These are phyloP conservation scores for Sibirionetta formosa DNA, from an alignment of 2,797 vertebrate genomes.

Conservation along the genomic window DNA sequence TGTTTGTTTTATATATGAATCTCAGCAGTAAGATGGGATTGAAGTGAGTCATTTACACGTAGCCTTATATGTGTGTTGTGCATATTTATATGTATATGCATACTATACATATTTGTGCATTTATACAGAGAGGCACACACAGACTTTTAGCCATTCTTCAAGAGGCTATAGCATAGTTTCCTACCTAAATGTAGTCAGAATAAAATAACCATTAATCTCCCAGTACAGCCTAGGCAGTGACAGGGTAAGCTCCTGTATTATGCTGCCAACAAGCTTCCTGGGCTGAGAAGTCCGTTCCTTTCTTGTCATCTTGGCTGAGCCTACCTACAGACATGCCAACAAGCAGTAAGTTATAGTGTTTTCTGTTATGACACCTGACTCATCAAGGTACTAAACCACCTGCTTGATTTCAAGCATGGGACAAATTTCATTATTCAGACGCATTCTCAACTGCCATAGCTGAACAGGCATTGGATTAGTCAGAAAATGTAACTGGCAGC, in stretches of 20 bases:
- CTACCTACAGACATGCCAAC: slow-evolving; percentile 24
- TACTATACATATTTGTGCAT: background rate
- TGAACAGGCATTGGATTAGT: slow-evolving; percentile 6
- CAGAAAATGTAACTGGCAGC: slow-evolving; percentile 41
- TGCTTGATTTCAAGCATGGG: background rate
- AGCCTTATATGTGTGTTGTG: background rate
- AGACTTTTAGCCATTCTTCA: background rate
- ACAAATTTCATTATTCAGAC: slow-evolving; percentile 21
- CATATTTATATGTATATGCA: fast-evolving
- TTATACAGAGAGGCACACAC: background rate
- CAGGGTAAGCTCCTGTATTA: slow-evolving; percentile 33
- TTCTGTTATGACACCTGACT: slow-evolving; percentile 48
- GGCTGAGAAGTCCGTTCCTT: slow-evolving; percentile 32
- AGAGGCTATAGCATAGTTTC: background rate
- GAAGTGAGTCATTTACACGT: background rate
- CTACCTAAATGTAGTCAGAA: background rate
- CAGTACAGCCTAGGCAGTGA: slow-evolving; percentile 21
- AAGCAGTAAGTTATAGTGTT: slow-evolving; percentile 44
- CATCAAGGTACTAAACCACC: slow-evolving; percentile 46
- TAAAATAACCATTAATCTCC: slow-evolving; percentile 59
- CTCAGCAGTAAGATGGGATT: background rate
- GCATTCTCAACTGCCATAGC: background rate
- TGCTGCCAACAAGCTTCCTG: slow-evolving; percentile 48
- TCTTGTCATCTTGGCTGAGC: slow-evolving; percentile 59
- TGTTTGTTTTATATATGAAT: background rate